Conservation (phyloP, 2,888 invertebrate genomes). For the Adineta ricciae region DNA sequence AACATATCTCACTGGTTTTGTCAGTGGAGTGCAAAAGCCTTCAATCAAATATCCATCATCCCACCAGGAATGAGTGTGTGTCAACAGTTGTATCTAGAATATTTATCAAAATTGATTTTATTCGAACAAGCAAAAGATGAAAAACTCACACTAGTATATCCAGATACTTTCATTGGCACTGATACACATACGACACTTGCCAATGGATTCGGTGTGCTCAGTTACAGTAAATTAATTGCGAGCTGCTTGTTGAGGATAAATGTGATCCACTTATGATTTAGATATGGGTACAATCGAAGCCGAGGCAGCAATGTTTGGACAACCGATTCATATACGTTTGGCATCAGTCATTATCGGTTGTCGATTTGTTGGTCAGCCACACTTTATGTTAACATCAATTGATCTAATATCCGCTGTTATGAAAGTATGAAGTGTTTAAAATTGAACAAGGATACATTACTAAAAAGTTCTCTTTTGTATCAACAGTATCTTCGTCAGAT, state of each 20-base stretch:
- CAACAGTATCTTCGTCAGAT: slow-evolving; percentile 70
- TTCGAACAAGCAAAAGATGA: slow-evolving; percentile 39
- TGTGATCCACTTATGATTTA: background rate
- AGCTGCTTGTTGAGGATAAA: background rate
- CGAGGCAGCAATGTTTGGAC: slow-evolving; percentile 95
- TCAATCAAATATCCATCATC: slow-evolving; percentile 88
- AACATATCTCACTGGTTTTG: background rate
- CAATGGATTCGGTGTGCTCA: slow-evolving; percentile 85
- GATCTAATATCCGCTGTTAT: slow-evolving; percentile 93
- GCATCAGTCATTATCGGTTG: slow-evolving; percentile 85
- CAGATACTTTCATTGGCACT: slow-evolving; percentile 87
- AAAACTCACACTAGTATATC: slow-evolving; percentile 59
- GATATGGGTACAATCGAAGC: slow-evolving; percentile 53
- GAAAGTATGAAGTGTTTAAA: slow-evolving; percentile 58
- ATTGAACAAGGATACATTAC: too few relatives aligned
- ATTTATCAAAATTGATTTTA: slow-evolving; percentile 80
- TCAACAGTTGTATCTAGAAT: slow-evolving; percentile 94
- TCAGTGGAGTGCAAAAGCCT: slow-evolving; percentile 89
- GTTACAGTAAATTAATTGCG: slow-evolving; percentile 67
- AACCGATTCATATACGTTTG: slow-evolving; percentile 87
- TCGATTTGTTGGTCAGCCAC: slow-evolving; percentile 65
- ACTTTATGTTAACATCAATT: slow-evolving; percentile 78
- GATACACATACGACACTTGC: slow-evolving; percentile 99
- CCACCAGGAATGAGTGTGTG: slow-evolving; percentile 96
- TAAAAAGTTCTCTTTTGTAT: background rate